Evolutionary conservation across 2,113 vertebrate species (phyloP), one percentile per base, ranked within the genome.

Genomic region (Sula dactylatra): DNA sequence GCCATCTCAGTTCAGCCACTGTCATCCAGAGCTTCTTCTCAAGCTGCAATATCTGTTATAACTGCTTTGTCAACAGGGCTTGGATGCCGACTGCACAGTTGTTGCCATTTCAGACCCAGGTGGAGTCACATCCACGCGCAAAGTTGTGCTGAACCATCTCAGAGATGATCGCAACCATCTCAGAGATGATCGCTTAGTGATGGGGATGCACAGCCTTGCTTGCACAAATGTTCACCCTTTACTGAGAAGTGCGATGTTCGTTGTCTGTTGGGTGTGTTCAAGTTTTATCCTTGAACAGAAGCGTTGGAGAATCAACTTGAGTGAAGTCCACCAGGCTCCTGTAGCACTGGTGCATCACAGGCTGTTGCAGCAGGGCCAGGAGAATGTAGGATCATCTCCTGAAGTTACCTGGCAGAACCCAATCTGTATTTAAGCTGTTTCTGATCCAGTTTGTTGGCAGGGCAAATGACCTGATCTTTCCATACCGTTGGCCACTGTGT

Each of bases 181-280:
- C 54, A 22, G 64, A 36, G 66, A 54, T n/a, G 47, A 13, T 27
- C 34, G 25, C 16, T 54, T 44, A 31, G 66, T 32, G 38, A 19
- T 24, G 56, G 27, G 31, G 38, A 26, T 16, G 16, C 27, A 11
- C 31, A 55, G 26, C 22, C 56, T 59, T n/a, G 29, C 21, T 42
- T 71, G 65, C 16, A 54, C 21, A 2, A 3, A 0, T 2, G 4
- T 42, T 58, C 38, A 14, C 8, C 13, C 54, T 49, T 77, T 27
- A 42, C 12, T 29, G 56, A 58, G 25, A 59, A 74, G 55, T 21
- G 18, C 4, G 6, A 12, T 8, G 13, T 32, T 59, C 0, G 0
- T 25, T 42, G 27, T 61, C 11, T 69, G 22, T 38, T 66, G 74
- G 20, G 36, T 34, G 32, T 22, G 27, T 32, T 79, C 66, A 36